phyloP scores from a whole-genome alignment of 2,797 vertebrate species.

The Muscicapa striata region DNA sequence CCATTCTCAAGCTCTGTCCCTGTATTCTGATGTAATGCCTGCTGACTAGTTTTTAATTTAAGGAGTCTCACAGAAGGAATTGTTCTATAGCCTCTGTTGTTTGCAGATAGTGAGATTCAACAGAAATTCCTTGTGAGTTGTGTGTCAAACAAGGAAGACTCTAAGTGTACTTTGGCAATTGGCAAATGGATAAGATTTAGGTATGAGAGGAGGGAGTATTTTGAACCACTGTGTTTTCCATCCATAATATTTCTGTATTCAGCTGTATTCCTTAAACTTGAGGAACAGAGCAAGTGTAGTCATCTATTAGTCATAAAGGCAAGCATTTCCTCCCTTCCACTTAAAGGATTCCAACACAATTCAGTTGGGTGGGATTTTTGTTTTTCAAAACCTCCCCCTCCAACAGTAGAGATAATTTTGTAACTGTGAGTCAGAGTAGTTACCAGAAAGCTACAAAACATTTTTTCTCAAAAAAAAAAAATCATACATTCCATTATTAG shows the following conservation, averaged over 20 bases:
- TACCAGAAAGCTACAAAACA: conserved; percentile 13
- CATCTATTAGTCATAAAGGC: background rate
- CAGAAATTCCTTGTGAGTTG: background rate
- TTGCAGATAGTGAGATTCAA: background rate
- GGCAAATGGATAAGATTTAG: background rate
- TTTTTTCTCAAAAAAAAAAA: background rate
- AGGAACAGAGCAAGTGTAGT: background rate
- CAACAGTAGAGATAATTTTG: background rate
- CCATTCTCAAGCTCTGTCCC: background rate
- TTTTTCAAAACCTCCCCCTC: background rate
- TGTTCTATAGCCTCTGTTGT: background rate
- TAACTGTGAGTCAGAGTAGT: conserved; percentile 9
- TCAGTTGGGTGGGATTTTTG: background rate
- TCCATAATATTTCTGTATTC: background rate
- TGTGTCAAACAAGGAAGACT: background rate
- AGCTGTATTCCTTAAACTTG: background rate
- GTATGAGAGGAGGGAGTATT: background rate
- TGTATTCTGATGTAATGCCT: background rate
- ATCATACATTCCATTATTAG: background rate
- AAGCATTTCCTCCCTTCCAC: background rate
- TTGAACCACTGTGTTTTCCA: background rate
- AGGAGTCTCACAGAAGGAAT: background rate
- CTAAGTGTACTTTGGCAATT: background rate
- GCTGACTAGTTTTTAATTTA: background rate
- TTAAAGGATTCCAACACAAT: background rate